phyloP scores from a whole-genome alignment of 1,140 invertebrate species.

The Anastrepha obliqua region DNA sequence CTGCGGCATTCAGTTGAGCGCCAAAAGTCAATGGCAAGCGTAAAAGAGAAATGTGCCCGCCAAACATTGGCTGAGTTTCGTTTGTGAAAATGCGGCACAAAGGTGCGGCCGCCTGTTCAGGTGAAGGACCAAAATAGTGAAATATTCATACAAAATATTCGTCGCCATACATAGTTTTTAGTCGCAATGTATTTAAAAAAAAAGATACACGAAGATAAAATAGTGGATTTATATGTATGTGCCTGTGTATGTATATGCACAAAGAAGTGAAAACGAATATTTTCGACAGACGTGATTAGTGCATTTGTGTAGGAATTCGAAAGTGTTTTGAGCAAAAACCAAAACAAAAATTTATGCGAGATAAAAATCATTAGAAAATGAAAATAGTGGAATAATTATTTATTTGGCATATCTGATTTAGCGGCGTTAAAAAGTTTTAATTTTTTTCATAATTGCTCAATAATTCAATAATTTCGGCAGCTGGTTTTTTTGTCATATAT shows the following conservation, averaged over 20 bases:
- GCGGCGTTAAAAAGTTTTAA: no score
- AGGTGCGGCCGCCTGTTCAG: neutral
- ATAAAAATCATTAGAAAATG: no score
- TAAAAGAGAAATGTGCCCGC: neutral
- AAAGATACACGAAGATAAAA: neutral
- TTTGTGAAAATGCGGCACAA: neutral
- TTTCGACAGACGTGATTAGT: neutral
- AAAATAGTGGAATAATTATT: no score
- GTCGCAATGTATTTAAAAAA: neutral
- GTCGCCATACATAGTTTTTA: no score
- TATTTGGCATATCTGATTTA: no score
- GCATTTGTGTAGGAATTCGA: neutral
- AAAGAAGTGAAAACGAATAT: neutral
- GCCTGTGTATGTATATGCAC: neutral
- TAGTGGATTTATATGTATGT: neutral
- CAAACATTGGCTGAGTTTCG: neutral
- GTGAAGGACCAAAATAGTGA: neutral
- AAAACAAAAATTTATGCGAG: no score
- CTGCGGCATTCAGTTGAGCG: neutral
- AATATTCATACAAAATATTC: neutral
- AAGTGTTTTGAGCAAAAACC: neutral
- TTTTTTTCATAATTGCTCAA: no score
- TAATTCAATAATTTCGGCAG: no score
- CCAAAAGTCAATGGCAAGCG: neutral
- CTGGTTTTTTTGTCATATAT: no score